Base-by-base conservation (phyloP, 2,797 vertebrate species). In the Zenarchopterus dispar region DNA sequence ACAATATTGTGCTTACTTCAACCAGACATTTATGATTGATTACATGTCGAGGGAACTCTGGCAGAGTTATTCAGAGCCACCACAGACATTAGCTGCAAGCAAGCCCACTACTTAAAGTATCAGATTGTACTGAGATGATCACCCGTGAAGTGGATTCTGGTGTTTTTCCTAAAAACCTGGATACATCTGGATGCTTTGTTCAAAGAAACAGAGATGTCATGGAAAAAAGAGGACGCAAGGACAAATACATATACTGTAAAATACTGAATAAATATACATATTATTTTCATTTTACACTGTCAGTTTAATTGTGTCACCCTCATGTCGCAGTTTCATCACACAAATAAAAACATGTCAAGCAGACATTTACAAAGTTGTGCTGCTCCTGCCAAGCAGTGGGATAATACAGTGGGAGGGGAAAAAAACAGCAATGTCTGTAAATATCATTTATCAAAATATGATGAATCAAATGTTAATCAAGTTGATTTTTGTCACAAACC, bases 81-180 rank as follows among this genome's bases (percentile, higher is more conserved):
- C 75, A 59, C 56, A 61, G 75, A 70, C 77, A 73, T 68, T 23
- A 63, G 70, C 71, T 66, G 64, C 62, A 36, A 77, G 70, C 87
- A 86, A 90, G 89, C 77, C 84, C 6, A 17, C 84, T 87, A 79
- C 86, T 91, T 90, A 84, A 84, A 73, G 81, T 92, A 87, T 90
- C 88, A 86, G 88, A 85, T 92, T 85, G 69, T 85, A 85, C 84
- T 53, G 74, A 90, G 85, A 90, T 86, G 88, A 88, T 90, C 86
- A 86, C 63, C 84, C 77, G 70, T 84, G 78, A 90, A 83, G 87
- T 81, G 66, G 74, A 82, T 87, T 89, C 78, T 79, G 84, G 71
- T 82, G 66, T 89, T 89, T 84, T 60, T 78, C 77, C 82, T 87
- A 80, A 88, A 80, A 69, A 80, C 76, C 67, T 54, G 52, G 47